Base-by-base conservation (phyloP, 2,888 invertebrate genomes). In the Patella ulyssiponensis region DNA sequence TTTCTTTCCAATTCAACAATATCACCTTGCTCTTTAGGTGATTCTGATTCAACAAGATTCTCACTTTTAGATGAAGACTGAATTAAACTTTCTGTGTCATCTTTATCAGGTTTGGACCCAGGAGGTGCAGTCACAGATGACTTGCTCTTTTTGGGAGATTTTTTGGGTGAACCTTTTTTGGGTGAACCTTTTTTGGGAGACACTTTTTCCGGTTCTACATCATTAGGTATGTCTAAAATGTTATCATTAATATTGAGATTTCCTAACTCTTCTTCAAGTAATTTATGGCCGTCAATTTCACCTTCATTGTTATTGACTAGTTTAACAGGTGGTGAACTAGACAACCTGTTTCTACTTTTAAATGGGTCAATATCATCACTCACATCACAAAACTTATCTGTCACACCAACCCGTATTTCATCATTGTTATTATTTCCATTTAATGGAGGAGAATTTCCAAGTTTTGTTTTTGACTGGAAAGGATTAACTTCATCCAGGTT, bases 401-500 rank as follows among this genome's bases (percentile, higher is more conserved):
- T 71, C 52, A 69, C 70, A 53, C 71, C 12, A 52, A 56, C 27
- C 44, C 9, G 9, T 44, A 44, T 44, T 44, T 44, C 44, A 44
- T 44, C 44, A 70, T 70, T 75, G 69, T 74, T n/a, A 70, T 72
- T 56, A 73, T 51, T 70, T 52, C 73, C 71, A 14, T 75, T 76
- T 20, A 71, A 71, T 2, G 85, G 82, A 53, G 88, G 88, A 52
- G 88, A 88, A n/a, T 78, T 78, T 15, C 81, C 82, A 58, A 89
- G 53, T 69, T 85, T 85, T 44, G 74, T 72, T 75, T 84, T 88
- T n/a, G 86, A 80, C 69, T 83, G 79, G 83, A 90, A 90, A 7
- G 90, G 90, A 75, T 91, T 88, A 7, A 84, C 78, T 56, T 90
- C 87, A 83, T 91, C 90, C 69, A 90, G 76, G n/a, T 87, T 86